A percentile compares a stretch with the other conserved stretches of the same genome.
These are phyloP conservation scores for Ostrea edulis DNA, from an alignment of 1,140 invertebrate species.

Conservation along the genomic window DNA sequence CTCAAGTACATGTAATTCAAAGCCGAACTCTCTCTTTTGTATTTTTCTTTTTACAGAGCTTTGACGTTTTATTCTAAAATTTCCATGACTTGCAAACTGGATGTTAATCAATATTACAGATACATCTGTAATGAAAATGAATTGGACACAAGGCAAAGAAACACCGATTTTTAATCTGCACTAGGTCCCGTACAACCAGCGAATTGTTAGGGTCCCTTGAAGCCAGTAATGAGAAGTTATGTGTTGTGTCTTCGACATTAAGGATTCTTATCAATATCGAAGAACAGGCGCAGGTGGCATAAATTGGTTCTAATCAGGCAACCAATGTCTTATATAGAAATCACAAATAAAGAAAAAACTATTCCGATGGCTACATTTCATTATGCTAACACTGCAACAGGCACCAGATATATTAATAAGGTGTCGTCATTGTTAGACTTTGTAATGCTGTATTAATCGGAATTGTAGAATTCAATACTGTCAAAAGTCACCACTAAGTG, in stretches of 20 bases:
- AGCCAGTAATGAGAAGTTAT: background rate
- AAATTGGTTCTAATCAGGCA: slow-evolving; percentile 13
- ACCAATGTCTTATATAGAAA: slow-evolving; percentile 2
- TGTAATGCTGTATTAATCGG: too few species aligned
- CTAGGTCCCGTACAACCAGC: background rate
- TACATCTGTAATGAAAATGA: slow-evolving; percentile 3
- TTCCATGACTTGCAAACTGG: background rate
- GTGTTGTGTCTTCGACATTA: slow-evolving; percentile 19
- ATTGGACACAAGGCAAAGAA: background rate
- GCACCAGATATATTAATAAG: background rate
- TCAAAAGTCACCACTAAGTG: too few species aligned
- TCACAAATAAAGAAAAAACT: background rate
- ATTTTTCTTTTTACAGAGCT: too few species aligned
- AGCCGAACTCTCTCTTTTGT: too few species aligned
- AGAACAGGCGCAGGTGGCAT: background rate
- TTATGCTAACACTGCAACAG: background rate
- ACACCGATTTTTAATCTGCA: background rate
- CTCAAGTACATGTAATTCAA: too few species aligned
- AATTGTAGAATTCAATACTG: too few species aligned
- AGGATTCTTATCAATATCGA: slow-evolving; percentile 18
- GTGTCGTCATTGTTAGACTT: too few species aligned
- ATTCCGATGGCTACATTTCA: background rate
- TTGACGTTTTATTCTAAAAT: background rate
- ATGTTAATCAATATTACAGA: background rate
- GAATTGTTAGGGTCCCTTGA: background rate